These are phyloP conservation scores for Toxostoma redivivum DNA, from an alignment of 2,113 vertebrate genomes.

Conservation along the genomic window DNA sequence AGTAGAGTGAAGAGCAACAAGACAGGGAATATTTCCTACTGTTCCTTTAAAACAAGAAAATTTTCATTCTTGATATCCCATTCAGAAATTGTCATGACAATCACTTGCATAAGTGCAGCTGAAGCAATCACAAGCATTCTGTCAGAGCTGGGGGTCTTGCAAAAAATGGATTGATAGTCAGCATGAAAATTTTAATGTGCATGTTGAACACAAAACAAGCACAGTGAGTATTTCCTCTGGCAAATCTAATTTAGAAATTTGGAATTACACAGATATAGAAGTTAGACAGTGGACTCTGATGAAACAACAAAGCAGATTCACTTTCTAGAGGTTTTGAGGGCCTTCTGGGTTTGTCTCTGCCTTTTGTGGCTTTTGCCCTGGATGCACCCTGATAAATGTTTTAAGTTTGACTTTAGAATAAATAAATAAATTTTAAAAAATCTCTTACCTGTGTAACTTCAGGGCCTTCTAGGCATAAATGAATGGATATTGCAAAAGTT, in stretches of 20 bases:
- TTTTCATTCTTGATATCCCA: neutral
- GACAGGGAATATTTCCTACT: neutral
- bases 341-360: neutral
- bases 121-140: neutral
- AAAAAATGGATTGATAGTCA: neutral
- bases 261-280: neutral
- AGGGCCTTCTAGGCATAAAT: neutral
- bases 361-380: neutral
- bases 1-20: neutral
- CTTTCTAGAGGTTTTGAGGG: neutral
- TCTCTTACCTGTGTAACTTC: constrained; percentile 61
- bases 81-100: neutral
- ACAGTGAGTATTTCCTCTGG: neutral
- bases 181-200: neutral
- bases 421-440: neutral
- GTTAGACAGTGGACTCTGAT: rapidly evolving
- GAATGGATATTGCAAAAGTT: neutral
- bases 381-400: neutral
- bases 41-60: neutral
- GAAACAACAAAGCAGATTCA: neutral
- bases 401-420: neutral
- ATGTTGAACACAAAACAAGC: neutral
- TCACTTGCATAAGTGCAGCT: neutral
- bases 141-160: neutral
- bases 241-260: neutral